Conservation (phyloP, 2,113 vertebrate genomes). For the pig (Sus scrofa) region DNA sequence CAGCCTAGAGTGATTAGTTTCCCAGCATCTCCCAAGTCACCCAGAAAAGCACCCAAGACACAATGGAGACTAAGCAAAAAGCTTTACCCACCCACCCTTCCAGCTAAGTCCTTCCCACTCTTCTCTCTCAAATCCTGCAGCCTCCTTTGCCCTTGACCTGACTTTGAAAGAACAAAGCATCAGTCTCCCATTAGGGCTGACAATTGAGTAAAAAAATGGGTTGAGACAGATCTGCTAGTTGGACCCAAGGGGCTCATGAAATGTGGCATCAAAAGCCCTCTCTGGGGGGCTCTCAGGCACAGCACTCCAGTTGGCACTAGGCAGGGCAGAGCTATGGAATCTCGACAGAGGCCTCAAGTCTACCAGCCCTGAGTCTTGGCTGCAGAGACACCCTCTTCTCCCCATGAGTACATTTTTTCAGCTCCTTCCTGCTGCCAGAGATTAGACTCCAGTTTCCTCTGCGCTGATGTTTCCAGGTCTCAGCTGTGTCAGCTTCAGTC, state of each 20-base stretch:
- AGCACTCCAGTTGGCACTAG: background rate
- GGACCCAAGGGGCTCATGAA: background rate
- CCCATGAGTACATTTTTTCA: background rate
- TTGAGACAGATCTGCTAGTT: conserved; percentile 17
- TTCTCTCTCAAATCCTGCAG: background rate
- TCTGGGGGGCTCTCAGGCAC: background rate
- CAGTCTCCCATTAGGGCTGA: conserved; percentile 4
- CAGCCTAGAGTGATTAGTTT: background rate
- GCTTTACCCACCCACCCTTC: background rate
- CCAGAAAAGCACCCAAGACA: background rate
- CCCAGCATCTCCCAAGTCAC: background rate
- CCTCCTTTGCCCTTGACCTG: conserved; percentile 43
- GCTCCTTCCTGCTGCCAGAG: background rate
- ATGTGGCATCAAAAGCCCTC: background rate
- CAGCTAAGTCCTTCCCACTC: background rate
- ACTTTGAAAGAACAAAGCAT: conserved; percentile 40
- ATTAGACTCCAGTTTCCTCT: background rate
- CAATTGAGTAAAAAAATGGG: conserved; percentile 48
- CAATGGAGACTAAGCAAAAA: background rate
- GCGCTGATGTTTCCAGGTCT: background rate
- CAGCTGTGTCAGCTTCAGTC: background rate
- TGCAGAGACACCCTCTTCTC: background rate
- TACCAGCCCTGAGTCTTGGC: background rate
- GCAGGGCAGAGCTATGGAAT: background rate
- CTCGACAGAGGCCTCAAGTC: background rate